Evolutionary conservation across 2,113 vertebrate species (phyloP), one percentile per base, ranked within the genome.

Genomic region (Bos indicus): DNA sequence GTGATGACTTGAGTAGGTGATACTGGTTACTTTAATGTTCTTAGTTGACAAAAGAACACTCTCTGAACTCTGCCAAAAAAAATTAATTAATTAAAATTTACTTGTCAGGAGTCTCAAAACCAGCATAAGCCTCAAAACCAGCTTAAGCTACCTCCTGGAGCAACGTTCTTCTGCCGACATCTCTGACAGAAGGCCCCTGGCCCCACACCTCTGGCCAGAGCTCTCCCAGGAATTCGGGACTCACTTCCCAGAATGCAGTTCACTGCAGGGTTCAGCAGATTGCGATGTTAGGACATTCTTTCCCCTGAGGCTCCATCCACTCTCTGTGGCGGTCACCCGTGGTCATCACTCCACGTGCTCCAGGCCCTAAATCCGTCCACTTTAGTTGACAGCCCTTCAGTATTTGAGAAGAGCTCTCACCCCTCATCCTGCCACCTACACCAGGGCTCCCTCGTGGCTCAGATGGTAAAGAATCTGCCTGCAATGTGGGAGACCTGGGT

Each of bases 41-140:
- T 91, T 82, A 26, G 54, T 88, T 97, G 62, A 25, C 36, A 96
- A 96, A 95, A 64, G n/a, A 86, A 28, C 23, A 19, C 43, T 85
- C 13, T 90, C 62, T 33, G 43, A 90, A 80, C 36, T 46, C 81
- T 60, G 56, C 71, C 71, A 26, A 43, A 77, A 43, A 6, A 43
- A 74, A 82, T 14, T 54, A 28, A 40, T 23, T 36, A 51, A 46
- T 19, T 67, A 28, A 57, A 14, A 40, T 87, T 36, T 85, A 57
- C 54, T 74, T 48, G 48, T 67, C 40, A 40, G 54, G 52, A 88
- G 78, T 52, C 23, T 90, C 67, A 91, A 74, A 74, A 40, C 36
- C 17, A 59, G 25, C 7, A 4, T 56, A 36, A 90, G 71, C 64
- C 23, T 90, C 67, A 91, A 77, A 43, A 77, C 40, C 23, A 60